phyloP scores from a whole-genome alignment of 2,888 invertebrate species.

The Hoplodrina ambigua region DNA sequence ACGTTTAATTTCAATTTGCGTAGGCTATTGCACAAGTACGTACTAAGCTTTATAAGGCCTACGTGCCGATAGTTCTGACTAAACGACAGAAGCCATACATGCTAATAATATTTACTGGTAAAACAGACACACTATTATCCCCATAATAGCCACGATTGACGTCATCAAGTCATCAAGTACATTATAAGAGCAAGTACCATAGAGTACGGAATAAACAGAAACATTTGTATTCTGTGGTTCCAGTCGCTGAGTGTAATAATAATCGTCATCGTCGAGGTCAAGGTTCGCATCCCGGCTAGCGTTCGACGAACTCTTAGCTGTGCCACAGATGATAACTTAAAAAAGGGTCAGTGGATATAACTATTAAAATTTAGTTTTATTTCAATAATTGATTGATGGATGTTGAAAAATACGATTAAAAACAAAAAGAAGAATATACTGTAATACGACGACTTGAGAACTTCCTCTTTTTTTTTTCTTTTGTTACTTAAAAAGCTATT shows the following conservation, averaged over 20 bases:
- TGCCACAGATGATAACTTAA: slow-evolving; percentile 50
- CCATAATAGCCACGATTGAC: slow-evolving; percentile 33
- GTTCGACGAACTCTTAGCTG: slow-evolving; percentile 59
- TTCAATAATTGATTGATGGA: neutral
- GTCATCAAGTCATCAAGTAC: slow-evolving; percentile 32
- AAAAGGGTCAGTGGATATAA: slow-evolving; percentile 27
- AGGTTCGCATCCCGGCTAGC: slow-evolving; percentile 79
- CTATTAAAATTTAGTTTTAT: neutral
- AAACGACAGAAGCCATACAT: slow-evolving; percentile 19
- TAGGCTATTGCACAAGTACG: neutral
- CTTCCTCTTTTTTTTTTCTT: too few relatives aligned
- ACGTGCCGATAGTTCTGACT: neutral
- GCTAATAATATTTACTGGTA: slow-evolving; percentile 35
- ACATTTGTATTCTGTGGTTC: slow-evolving; percentile 62
- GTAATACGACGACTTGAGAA: too few relatives aligned
- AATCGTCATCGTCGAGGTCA: slow-evolving; percentile 78
- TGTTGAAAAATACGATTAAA: neutral
- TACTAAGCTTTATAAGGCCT: neutral
- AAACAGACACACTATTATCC: slow-evolving; percentile 44
- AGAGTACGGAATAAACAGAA: slow-evolving; percentile 21
- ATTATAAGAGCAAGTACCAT: slow-evolving; percentile 24
- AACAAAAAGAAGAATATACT: too few relatives aligned
- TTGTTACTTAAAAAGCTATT: too few relatives aligned
- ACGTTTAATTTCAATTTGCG: neutral
- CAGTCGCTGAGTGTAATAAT: slow-evolving; percentile 67